These are phyloP conservation scores for Nephrotoma appendiculata DNA, from an alignment of 2,888 invertebrate species.

Conservation along the genomic window DNA sequence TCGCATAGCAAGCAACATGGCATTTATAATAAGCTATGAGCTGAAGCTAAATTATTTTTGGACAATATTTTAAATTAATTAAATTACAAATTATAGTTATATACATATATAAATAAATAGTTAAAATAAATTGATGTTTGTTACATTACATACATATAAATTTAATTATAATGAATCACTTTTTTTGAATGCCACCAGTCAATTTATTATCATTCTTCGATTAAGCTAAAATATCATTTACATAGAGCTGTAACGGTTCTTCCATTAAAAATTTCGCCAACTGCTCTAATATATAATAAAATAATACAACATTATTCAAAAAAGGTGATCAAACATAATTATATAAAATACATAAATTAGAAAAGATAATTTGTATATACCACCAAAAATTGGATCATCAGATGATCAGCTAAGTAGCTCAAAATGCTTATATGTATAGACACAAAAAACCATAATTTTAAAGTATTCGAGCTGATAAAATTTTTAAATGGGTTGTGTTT, in stretches of 20 bases:
- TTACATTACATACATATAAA: not conserved
- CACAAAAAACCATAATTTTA: not conserved
- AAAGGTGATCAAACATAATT: not conserved
- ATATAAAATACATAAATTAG: not conserved
- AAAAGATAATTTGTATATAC: not conserved
- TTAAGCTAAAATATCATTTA: not conserved
- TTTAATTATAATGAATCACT: not conserved
- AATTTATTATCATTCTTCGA: not conserved
- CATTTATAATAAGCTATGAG: not conserved
- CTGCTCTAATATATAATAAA: not conserved
- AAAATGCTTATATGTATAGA: not conserved
- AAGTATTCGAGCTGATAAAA: not conserved
- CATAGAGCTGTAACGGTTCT: not conserved
- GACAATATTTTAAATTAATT: not conserved
- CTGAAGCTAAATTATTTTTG: not conserved
- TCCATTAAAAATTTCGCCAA: not conserved
- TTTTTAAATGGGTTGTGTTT: not conserved
- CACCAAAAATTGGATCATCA: not conserved
- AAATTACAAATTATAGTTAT: not conserved
- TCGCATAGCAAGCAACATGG: not conserved
- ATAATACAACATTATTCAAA: not conserved
- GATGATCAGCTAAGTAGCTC: not conserved
- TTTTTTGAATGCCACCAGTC: not conserved
- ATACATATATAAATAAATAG: not conserved
- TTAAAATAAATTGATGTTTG: not conserved